A percentile compares a stretch with the other conserved stretches of the same genome.
phyloP scores from a whole-genome alignment of 92 coral and sea anemone genomes.

The Diadumene lineata region DNA sequence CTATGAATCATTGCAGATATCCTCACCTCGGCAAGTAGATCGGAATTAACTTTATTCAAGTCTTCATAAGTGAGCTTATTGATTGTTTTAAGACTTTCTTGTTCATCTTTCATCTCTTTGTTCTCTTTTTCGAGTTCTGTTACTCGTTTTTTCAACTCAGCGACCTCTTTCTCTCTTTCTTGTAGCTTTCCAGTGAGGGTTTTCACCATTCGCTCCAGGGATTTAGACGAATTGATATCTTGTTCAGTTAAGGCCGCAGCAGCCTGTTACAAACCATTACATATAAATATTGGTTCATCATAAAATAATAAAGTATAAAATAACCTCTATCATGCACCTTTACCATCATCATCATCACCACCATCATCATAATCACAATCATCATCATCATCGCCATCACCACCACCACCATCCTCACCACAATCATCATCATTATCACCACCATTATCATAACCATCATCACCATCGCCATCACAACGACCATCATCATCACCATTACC shows the following conservation, averaged over 20 bases:
- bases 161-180: constrained; percentile 56
- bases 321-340: not conserved
- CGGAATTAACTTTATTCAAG: constrained; percentile 50
- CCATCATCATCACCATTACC: not conserved
- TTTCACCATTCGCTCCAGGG: constrained; percentile 47
- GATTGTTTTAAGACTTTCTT: constrained; percentile 67
- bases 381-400: not conserved
- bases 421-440: not conserved
- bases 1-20: too few relatives aligned
- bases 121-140: constrained; percentile 58
- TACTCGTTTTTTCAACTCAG: constrained; percentile 41
- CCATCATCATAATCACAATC: not conserved
- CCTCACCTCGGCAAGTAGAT: constrained; percentile 68
- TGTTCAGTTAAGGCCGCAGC: constrained; percentile 48
- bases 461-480: not conserved
- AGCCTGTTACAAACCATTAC: constrained; percentile 25
- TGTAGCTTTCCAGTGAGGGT: constrained; percentile 43
- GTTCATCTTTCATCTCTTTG: constrained; percentile 68
- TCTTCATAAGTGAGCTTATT: constrained; percentile 71
- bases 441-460: not conserved
- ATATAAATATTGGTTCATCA: not conserved
- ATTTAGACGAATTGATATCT: constrained; percentile 40
- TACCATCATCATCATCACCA: not conserved
- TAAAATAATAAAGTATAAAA: too few relatives aligned
- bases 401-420: not conserved